These are phyloP conservation scores for Lithophane socia DNA, from an alignment of 2,888 invertebrate species.

Conservation along the genomic window DNA sequence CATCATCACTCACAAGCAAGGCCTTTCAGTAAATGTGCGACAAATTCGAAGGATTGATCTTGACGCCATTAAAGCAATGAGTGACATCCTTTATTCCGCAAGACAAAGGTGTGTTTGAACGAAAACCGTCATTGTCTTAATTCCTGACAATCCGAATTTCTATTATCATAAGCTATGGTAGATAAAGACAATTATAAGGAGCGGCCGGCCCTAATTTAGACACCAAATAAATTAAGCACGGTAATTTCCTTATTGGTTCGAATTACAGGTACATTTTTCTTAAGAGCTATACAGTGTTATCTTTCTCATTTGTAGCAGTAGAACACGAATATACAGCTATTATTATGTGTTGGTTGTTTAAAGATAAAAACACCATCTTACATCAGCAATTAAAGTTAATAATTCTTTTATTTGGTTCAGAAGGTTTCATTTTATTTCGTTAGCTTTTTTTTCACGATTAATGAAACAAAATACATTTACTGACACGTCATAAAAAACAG, in stretches of 20 bases:
- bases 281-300: neutral
- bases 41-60: slow-evolving; percentile 56
- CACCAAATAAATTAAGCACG: slow-evolving; percentile 29
- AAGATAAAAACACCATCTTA: slow-evolving; percentile 11
- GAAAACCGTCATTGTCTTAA: slow-evolving; percentile 59
- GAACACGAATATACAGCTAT: slow-evolving; percentile 3
- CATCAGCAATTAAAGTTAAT: neutral
- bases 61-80: slow-evolving; percentile 59
- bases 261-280: slow-evolving; percentile 6
- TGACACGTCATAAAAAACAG: slow-evolving; percentile 46
- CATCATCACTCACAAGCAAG: slow-evolving; percentile 43
- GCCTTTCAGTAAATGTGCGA: slow-evolving; percentile 47
- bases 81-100: slow-evolving; percentile 61
- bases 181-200: slow-evolving; percentile 40
- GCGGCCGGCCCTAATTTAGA: slow-evolving; percentile 19
- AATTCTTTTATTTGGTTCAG: slow-evolving; percentile 14
- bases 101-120: slow-evolving; percentile 65
- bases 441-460: slow-evolving; percentile 41
- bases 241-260: slow-evolving; percentile 18
- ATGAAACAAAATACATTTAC: slow-evolving; percentile 49
- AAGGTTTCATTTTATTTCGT: slow-evolving; percentile 37
- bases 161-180: slow-evolving; percentile 50
- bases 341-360: neutral
- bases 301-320: slow-evolving; percentile 9
- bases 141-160: slow-evolving; percentile 49